Evolutionary conservation across 1,140 invertebrate species (phyloP), one percentile per base, ranked within the genome.

Genomic region (Drosophila prosaltans): DNA sequence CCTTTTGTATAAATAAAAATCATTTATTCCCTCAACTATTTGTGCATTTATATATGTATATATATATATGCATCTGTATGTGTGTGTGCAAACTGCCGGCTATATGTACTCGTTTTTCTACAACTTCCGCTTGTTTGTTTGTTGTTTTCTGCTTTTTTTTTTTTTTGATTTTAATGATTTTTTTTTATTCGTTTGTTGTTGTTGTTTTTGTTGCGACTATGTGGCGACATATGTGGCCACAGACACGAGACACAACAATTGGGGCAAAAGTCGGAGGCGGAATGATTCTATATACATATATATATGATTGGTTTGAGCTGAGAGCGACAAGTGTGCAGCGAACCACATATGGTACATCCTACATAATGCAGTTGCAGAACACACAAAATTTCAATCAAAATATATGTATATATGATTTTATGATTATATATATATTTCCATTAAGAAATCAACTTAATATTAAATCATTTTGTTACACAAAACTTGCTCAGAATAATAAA

Each of bases 221-320:
- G 81, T 68, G 82, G 82, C 83, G 83, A 81, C 83, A 88, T 77
- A 73, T 86, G 83, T 86, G 83, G 83, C 83, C 83, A 86, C 83
- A 85, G 78, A 72, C 72, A 69, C 62, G 65, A 69, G 73, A 74
- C 69, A 67, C 64, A 64, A 63, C 43, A 59, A 58, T 36, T 32
- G 30, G 9, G 28, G 32, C 73, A 63, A 39, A 76, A 76, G 65
- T 62, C 54, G 72, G 72, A 51, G 21, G 45, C 45, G 24, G n/a
- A 10, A 51, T 51, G 45, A 51, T 51, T 75, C 73, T 63, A 75
- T 62, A 75, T 68, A 68, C 0, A 16, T 16, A 16, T 16, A 16
- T 16, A 16, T 16, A 16, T 16, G 16, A 74, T 75, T 74, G 73
- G 73, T 75, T 75, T 51, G 21, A 24, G 21, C 21, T 51, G 21